phyloP scores from a whole-genome alignment of 1,140 invertebrate species.

The Phocides pigmalion region DNA sequence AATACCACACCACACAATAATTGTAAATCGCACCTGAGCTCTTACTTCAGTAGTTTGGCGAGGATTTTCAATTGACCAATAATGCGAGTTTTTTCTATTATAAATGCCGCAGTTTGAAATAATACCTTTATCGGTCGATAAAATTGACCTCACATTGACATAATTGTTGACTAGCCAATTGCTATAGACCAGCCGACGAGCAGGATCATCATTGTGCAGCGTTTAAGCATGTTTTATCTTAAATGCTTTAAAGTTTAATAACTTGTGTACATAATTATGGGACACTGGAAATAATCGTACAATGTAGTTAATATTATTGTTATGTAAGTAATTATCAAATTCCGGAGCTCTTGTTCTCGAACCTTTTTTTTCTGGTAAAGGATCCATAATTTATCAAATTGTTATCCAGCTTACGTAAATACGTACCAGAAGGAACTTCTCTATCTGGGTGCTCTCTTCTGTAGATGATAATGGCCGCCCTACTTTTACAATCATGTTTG shows the following conservation, averaged over 20 bases:
- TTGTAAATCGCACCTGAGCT: too few species aligned
- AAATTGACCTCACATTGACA: too few species aligned
- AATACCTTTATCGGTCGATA: too few species aligned
- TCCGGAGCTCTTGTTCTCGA: conserved; percentile 12
- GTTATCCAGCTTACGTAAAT: conserved; percentile 10
- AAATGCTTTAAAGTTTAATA: conserved; percentile 1
- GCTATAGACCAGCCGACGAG: background rate
- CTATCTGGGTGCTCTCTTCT: conserved; percentile 8
- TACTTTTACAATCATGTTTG: conserved; percentile 8
- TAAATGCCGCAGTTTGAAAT: too few species aligned
- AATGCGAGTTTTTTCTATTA: too few species aligned
- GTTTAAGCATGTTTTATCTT: conserved; percentile 5
- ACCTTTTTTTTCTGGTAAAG: conserved; percentile 12
- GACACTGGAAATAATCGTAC: too few species aligned
- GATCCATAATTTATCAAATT: conserved; percentile 15
- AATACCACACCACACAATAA: too few species aligned
- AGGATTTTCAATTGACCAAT: too few species aligned
- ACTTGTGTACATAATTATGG: too few species aligned
- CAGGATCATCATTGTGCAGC: background rate
- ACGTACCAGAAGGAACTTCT: conserved; percentile 11
- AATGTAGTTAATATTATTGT: conserved; percentile 11
- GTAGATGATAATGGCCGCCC: conserved; percentile 11
- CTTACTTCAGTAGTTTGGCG: too few species aligned
- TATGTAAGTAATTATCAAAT: conserved; percentile 14
- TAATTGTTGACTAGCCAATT: too few species aligned